Base-by-base conservation (phyloP, 1,140 invertebrate genomes). In the Aphis craccivora region DNA sequence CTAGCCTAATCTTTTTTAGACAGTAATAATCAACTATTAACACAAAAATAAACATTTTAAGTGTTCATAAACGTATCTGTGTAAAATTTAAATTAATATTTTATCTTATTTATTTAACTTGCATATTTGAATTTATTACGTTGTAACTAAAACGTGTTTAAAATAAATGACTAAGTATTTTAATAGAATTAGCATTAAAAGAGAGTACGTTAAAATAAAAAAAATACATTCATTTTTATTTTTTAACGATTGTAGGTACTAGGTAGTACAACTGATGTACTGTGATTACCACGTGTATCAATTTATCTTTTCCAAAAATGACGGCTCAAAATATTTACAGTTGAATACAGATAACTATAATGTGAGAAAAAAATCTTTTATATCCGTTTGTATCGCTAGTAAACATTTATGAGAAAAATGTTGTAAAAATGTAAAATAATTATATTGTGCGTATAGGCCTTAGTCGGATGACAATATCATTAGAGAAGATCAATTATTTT, bases 401-500 rank as follows among this genome's bases (percentile, higher is more conserved):
- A 91, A 37, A 83, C 23, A 84, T 51, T 35, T 22, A 60, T 20
- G 1, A 83, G 18, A 91, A 91, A 43, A 93, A 40, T 55, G 60
- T 81, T 43, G 53, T 51, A 43, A 40, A 40, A 40, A 84, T 43
- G 30, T 76, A 30, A 89, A 53, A 90, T 90, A 60, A 43, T 60
- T 37, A 60, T 43, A 60, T 60, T 8, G 25, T 90, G 45, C 18
- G 37, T 40, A 43, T 87, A 40, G 30, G 30, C 30, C 60, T 67
- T 23, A 43, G 3, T n/a, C 11, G 9, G 11, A 14, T 45, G 40
- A 48, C 55, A 76, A 40, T 55, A 60, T 60, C 37, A 90, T 55
- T 40, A 43, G 43, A 81, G 76, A 83, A 83, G 48, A 93, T 93
- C 81, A 53, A 93, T 93, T 93, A 93, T 93, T 93, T 93, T 55